Base-by-base conservation (phyloP, 2,113 vertebrate genomes). In the Nettapus auritus region DNA sequence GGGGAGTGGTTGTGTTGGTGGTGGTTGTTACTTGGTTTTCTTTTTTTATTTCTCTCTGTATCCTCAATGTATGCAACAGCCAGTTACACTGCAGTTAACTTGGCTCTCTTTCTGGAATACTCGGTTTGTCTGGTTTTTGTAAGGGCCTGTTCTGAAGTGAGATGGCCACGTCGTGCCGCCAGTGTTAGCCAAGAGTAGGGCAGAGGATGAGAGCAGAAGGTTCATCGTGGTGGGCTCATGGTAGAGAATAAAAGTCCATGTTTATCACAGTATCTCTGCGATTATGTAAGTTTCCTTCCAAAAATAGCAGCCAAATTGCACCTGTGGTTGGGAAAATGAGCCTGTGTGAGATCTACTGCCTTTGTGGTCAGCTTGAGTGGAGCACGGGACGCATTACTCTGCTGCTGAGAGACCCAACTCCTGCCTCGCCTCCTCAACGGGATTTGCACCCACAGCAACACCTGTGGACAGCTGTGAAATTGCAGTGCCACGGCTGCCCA, bases 371-470 rank as follows among this genome's bases (percentile, higher is more conserved):
- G 40, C 44, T 25, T 48, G 48, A 82, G 55, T 53, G 52, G 48
- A 31, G 53, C 75, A 76, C 42, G 34, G 48, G 22, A 82, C 73
- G 79, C 63, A 67, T 88, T 90, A 53, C 91, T 91, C 34, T 60
- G 68, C 62, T 20, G 25, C 75, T 34, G 48, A 75, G 46, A 48
- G 46, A 9, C 46, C 46, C 46, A 21, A 10, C 46, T 48, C 46
- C 50, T 57, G 16, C 88, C 78, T 79, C 3, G 1, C 62, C 83
- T 77, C n/a, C 70, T 94, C 14, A 22, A 52, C 73, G 76, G 75
- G 87, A 57, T 93, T 78, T 77, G 64, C 96, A 89, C 82, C 88
- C 67, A 6, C 59, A 88, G 95, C 81, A 95, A 74, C 83, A 33
- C 21, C 17, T 86, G 26, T 69, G 50, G 83, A 57, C 86, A 82